Conservation (phyloP, 2,797 vertebrate genomes). For the Meda fulgida region DNA sequence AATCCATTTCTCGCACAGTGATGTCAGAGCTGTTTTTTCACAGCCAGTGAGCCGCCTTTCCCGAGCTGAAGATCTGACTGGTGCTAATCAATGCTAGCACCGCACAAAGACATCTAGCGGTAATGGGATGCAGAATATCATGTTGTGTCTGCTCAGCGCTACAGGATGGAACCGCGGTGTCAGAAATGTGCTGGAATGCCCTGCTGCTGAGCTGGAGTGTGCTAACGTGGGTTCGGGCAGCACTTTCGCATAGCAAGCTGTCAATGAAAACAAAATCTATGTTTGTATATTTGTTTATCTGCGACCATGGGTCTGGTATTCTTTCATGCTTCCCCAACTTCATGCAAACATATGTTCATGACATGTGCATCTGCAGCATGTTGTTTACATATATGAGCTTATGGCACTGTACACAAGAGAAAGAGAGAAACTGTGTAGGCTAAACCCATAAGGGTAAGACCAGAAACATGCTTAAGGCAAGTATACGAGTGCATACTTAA, state of each 20-base stretch:
- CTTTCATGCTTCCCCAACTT: not conserved
- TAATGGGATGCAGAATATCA: constrained; percentile 42
- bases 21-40: constrained; percentile 18
- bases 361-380: not conserved
- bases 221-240: not conserved
- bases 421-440: not conserved
- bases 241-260: not conserved
- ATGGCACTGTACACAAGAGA: not conserved
- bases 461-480: not conserved
- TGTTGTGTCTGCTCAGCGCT: constrained; percentile 19
- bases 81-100: constrained; percentile 53
- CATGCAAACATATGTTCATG: not conserved
- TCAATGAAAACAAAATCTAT: not conserved
- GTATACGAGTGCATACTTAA: not conserved
- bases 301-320: not conserved
- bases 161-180: constrained; percentile 33
- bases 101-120: constrained; percentile 23
- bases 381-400: not conserved
- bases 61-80: constrained; percentile 30
- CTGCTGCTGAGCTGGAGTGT: constrained; percentile 3
- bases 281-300: not conserved
- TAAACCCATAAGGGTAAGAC: not conserved
- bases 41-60: constrained; percentile 9
- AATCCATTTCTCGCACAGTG: constrained; percentile 14
- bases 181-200: constrained; percentile 38